A percentile compares a stretch with the other conserved stretches of the same genome.
These are phyloP conservation scores for Rhingia campestris DNA, from an alignment of 2,888 invertebrate species.

Conservation along the genomic window DNA sequence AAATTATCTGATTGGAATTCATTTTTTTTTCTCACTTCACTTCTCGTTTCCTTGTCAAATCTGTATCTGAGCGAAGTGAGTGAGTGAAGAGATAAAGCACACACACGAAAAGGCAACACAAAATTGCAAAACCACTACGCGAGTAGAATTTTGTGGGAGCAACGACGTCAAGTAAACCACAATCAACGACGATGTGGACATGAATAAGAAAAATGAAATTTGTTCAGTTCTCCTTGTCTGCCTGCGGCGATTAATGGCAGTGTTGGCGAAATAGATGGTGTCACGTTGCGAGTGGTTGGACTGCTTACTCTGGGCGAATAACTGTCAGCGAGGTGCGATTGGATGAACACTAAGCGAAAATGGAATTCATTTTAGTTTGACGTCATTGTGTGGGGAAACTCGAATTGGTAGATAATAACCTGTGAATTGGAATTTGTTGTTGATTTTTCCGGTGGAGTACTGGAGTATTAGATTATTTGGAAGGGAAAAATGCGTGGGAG, in stretches of 20 bases:
- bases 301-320: slow-evolving; percentile 58
- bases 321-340: slow-evolving; percentile 49
- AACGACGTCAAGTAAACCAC: slow-evolving; percentile 49
- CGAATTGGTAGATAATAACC: slow-evolving; percentile 17
- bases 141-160: slow-evolving; percentile 36
- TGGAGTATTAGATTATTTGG: background rate
- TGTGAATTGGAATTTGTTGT: slow-evolving; percentile 25
- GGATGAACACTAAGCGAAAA: slow-evolving; percentile 50
- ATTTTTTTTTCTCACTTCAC: slow-evolving; percentile 51
- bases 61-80: slow-evolving; percentile 52
- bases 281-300: slow-evolving; percentile 13
- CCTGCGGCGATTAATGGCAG: slow-evolving; percentile 22
- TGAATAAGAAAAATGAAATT: slow-evolving; percentile 12
- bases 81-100: slow-evolving; percentile 40
- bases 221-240: slow-evolving; percentile 24
- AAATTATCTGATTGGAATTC: slow-evolving; percentile 68
- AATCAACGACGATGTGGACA: slow-evolving; percentile 50
- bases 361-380: slow-evolving; percentile 29
- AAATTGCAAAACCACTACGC: slow-evolving; percentile 54
- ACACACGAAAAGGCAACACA: slow-evolving; percentile 23
- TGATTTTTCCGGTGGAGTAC: background rate
- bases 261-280: slow-evolving; percentile 25
- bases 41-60: slow-evolving; percentile 66
- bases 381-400: slow-evolving; percentile 68
- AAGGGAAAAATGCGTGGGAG: slow-evolving; percentile 28